Base-by-base conservation (phyloP, 1,140 invertebrate species). In the Brachionus paranguensis region DNA sequence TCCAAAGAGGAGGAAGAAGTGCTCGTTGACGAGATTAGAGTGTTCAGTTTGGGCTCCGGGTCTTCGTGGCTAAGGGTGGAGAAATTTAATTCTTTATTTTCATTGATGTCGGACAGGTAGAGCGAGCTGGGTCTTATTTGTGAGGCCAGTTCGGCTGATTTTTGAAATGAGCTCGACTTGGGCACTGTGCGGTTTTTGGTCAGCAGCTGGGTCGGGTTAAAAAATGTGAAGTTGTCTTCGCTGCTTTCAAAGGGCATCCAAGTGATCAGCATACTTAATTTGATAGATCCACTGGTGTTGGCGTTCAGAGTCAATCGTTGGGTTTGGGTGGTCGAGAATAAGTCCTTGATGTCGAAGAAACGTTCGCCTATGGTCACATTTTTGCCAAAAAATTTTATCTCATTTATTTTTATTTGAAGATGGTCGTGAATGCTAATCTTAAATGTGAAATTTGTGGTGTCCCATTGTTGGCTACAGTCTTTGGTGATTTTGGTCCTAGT, bases 271-370 rank as follows among this genome's bases (percentile, higher is more conserved):
- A 93, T 86, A 85, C 91, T 92, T 47, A 93, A 88, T 88, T 93
- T 93, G 41, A 93, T 88, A n/a, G 92, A 91, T 78, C 92, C 92
- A 85, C 90, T 91, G 14, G 90, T 88, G 87, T 93, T 93, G 83
- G 93, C 88, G 87, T 92, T 92, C 86, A 93, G 91, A 3, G 92
- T 92, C 91, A 93, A 92, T 27, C 92, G 87, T 86, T 93, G 92
- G n/a, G 92, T 91, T 83, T 92, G 90, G 2, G 29, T 83, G 37
- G 91, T 88, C 27, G 90, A 91, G 86, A 92, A 92, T 20, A 93
- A 88, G 83, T 92, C 91, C 72, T 90, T 89, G 10, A 91, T 91
- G 86, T 93, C 92, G 88, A 92, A 93, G 84, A 89, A 90, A 86
- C 92, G 92, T 86, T 92, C 91, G 29, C 91, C 92, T 17, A 93